Evolutionary conservation across 2,113 vertebrate genomes (phyloP), one percentile per base, ranked within the genome.

Genomic region (Nesogale talazaci): DNA sequence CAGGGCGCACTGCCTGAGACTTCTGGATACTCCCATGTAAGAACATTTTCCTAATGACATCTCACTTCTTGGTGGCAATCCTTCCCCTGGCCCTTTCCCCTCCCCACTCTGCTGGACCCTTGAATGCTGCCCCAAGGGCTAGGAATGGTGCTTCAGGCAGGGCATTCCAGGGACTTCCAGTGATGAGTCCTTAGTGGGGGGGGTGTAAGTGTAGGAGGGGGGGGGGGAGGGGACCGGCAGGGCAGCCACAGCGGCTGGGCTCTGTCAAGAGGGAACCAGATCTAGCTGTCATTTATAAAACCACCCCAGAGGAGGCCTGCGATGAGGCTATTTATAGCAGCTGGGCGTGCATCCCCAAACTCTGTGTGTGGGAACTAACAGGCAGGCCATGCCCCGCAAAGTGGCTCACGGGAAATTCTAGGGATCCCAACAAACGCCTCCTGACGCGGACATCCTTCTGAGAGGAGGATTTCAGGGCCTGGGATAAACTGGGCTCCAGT

Each of bases 251-350:
- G 91, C 93, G 94, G 89, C 94, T 81, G 93, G 70, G 79, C 42
- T 74, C 23, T 56, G 38, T 92, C 93, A 95, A 83, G 59, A 40
- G 69, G 89, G 88, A 94, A 87, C 76, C 34, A 91, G 91, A 93
- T 42, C 85, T 92, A 36, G 14, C 88, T 91, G 89, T 92, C 94
- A 92, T 56, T 94, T 94, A 86, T 88, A 94, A 87, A 82, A 84
- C 78, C 61, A 81, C 70, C n/a, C 67, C 70, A 4, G 67, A 40
- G 29, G 79, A 94, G 57, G 77, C 67, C 38, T 65, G 79, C 80
- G 59, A 75, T 52, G 82, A 83, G 57, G 88, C 15, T 95, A 97
- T 96, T 97, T 94, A 88, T 96, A 94, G 93, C 75, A 56, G 63
- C 94, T 61, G 1, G 57, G 80, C 31, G 67, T 31, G 52, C 40